Base-by-base conservation (phyloP, 2,113 vertebrate species). In the Vicugna pacos region DNA sequence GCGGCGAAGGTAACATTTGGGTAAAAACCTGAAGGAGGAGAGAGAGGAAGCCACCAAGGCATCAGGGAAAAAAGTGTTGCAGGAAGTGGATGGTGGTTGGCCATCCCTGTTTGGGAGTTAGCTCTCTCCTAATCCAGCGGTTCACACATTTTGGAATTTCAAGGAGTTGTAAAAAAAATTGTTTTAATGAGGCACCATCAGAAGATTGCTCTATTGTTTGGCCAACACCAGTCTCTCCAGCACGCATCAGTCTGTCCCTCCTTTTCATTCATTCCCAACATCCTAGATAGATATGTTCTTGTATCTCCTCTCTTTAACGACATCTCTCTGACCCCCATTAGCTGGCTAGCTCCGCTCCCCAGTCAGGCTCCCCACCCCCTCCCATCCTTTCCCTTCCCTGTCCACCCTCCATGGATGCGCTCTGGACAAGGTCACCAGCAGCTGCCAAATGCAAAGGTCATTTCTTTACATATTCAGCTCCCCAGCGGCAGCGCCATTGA, bases 401-500 rank as follows among this genome's bases (percentile, higher is more conserved):
- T 73, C 35, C 38, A 32, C 11, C 19, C 19, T 2, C 19, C 54
- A 22, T 5, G 15, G 52, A 11, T 54, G 10, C 22, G 9, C 14
- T 28, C 42, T 24, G 19, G 32, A 35, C 56, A 8, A 12, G 58
- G 56, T 35, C 76, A n/a, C 48, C 50, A 15, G 30, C 22, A 69
- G 30, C 22, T 42, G 60, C 48, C 48, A 69, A 13, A 46, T 10
- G 13, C 28, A 42, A 22, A 1, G 17, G 10, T 26, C 16, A 5
- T 32, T 9, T 70, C 10, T 58, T 10, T 16, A 8, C 20, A n/a
- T 12, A 17, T 26, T 48, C 38, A 70, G 1, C 38, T 81, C 52
- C 64, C 0, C 10, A n/a, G 64, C 0, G 0, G 1, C 11, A 62
- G 89, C 35, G n/a, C 14, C 56, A 1, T 30, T 13, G 62, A 46